These are phyloP conservation scores for Columba janthina DNA, from an alignment of 2,113 vertebrate species.

Conservation along the genomic window DNA sequence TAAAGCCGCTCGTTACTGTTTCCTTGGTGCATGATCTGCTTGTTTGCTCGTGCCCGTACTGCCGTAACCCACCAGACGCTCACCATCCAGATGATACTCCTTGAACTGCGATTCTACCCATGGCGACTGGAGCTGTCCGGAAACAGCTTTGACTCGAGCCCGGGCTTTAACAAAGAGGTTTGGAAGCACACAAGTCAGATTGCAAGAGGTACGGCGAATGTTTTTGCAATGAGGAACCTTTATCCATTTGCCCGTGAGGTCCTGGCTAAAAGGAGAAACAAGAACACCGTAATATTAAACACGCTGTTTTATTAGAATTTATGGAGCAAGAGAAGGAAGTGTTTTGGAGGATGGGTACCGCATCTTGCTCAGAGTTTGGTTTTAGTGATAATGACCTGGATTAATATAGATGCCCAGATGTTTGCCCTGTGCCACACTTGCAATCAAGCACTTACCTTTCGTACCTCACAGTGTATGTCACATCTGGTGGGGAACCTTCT, in stretches of 20 bases:
- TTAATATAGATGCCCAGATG: background rate
- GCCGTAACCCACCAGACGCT: background rate
- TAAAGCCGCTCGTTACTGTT: background rate
- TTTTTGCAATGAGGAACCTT: constrained; percentile 48
- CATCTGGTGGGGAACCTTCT: background rate
- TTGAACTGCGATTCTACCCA: constrained; percentile 50
- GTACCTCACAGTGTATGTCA: constrained; percentile 68
- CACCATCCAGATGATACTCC: constrained; percentile 69
- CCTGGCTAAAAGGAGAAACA: constrained; percentile 19
- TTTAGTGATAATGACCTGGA: too few species aligned
- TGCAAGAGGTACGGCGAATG: constrained; percentile 41
- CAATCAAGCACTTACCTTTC: constrained; percentile 31
- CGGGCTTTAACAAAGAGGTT: constrained; percentile 43
- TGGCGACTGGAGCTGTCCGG: background rate
- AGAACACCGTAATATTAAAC: background rate
- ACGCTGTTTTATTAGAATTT: background rate
- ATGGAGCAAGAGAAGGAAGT: background rate
- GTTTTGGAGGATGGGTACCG: background rate
- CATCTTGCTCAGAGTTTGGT: background rate
- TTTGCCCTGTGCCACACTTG: background rate
- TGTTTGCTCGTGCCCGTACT: background rate
- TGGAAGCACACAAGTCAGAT: constrained; percentile 69
- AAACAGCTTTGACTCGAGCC: constrained; percentile 50
- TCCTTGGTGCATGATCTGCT: background rate
- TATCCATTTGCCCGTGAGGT: constrained; percentile 1